Evolutionary conservation across 2,797 vertebrate genomes (phyloP), one percentile per base, ranked within the genome.

Genomic region (Halcyon smyrnensis): DNA sequence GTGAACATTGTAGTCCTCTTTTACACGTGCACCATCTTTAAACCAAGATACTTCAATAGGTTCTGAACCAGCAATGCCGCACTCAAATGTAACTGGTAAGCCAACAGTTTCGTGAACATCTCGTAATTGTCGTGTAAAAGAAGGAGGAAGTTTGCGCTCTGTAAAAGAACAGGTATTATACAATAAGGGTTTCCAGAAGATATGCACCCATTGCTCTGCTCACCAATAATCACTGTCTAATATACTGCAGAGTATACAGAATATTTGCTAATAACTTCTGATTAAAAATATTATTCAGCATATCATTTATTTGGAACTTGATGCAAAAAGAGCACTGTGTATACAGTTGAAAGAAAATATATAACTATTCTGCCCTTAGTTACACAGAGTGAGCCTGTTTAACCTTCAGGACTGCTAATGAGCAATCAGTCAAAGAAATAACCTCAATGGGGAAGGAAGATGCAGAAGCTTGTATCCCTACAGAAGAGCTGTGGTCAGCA

Each of bases 141-240:
- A 98, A 4, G 99, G 99, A 34, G 99, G 99, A 30, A 99, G 98
- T 97, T 99, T 99, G 96, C 98, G 99, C 91, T 99, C 99, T 99
- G 98, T 41, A 98, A 98, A 81, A 79, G 78, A 95, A 96, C 37
- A 97, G 56, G 91, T 89, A 91, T 94, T 81, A 82, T 43, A 79
- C 43, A 92, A 70, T 97, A 54, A 98, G 79, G 19, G 4, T 8
- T 80, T 93, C 37, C 77, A 63, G 24, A 93, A 50, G 45, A 30
- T 41, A 57, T 3, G 6, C 11, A 69, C 20, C 36, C 82, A 17
- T 50, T 37, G 59, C 24, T 62, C 37, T 57, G 74, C 12, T 76
- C 39, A 23, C 7, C 67, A 51, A 69, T 12, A 79, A 54, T 59
- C 56, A 48, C 39, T 77, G 36, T 10, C 14, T 69, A 70, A 65